These are phyloP conservation scores for Bucorvus abyssinicus DNA, from an alignment of 2,797 vertebrate species.

Conservation along the genomic window DNA sequence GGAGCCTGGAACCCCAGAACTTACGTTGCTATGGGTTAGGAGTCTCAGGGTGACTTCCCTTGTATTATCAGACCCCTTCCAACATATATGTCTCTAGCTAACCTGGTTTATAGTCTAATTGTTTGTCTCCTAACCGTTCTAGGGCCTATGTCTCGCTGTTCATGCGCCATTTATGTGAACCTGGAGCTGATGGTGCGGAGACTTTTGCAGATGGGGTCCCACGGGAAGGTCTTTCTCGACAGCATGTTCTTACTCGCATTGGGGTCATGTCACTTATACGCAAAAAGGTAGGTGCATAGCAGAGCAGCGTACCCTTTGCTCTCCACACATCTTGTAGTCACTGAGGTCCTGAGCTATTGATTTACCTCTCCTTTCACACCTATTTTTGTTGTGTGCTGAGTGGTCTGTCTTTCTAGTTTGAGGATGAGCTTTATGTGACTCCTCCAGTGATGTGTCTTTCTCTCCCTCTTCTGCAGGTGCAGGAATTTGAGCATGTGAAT, in stretches of 20 bases:
- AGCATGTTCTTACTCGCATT: constrained; percentile 96
- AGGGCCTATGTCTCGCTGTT: constrained; percentile 97
- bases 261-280: constrained; percentile 98
- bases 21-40: background rate
- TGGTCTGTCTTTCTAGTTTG: background rate
- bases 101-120: background rate
- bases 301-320: background rate
- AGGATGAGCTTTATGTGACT: background rate
- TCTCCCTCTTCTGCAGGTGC: constrained; percentile 79
- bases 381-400: background rate
- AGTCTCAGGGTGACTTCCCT: rapidly evolving
- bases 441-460: rapidly evolving
- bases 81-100: background rate
- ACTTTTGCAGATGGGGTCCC: constrained; percentile 97
- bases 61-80: too few relatives aligned
- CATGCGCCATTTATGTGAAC: constrained; percentile 97
- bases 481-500: constrained; percentile 98
- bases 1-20: background rate
- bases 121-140: background rate
- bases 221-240: constrained; percentile 93
- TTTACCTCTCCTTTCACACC: background rate
- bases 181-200: constrained; percentile 96
- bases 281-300: constrained; percentile 85
- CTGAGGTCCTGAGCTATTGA: background rate
- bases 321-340: rapidly evolving